phyloP scores from a whole-genome alignment of 2,888 invertebrate species.

The Cremastobaeus sp. region DNA sequence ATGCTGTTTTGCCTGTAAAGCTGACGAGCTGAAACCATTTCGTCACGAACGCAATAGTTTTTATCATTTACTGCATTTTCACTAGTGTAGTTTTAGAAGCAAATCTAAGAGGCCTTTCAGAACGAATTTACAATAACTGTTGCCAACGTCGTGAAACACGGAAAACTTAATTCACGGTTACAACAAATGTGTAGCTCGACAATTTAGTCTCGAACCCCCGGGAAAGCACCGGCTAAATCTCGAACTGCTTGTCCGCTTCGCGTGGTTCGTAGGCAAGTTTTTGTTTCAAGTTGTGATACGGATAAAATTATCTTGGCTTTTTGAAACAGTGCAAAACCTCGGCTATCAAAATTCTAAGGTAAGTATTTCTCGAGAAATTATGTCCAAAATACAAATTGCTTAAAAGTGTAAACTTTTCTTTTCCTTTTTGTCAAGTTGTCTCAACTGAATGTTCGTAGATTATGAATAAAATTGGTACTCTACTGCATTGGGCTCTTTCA shows the following conservation, averaged over 20 bases:
- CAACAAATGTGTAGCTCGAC: constrained; percentile 57
- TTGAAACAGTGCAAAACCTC: constrained; percentile 24
- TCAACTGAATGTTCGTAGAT: constrained; percentile 43
- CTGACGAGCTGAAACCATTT: no score
- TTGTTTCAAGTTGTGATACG: constrained; percentile 8
- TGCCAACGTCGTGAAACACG: constrained; percentile 36
- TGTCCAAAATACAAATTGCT: constrained; percentile 19
- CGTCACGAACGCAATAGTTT: no score
- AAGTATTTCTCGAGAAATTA: constrained; percentile 43
- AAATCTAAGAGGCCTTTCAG: constrained; percentile 50
- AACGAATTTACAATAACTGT: not conserved
- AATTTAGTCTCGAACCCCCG: no score
- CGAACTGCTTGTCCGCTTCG: no score
- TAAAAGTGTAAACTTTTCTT: not conserved
- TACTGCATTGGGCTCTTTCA: constrained; percentile 15
- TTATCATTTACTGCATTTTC: no score
- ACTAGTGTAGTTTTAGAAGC: constrained; percentile 9
- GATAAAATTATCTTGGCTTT: constrained; percentile 5
- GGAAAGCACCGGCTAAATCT: no score
- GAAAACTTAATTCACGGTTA: constrained; percentile 57
- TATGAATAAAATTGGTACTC: constrained; percentile 1
- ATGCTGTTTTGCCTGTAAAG: no score
- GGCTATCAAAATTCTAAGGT: constrained; percentile 32
- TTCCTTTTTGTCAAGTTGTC: constrained; percentile 10
- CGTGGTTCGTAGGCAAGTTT: no score